A percentile compares a stretch with the other conserved stretches of the same genome.
These are phyloP conservation scores for Hydractinia symbiolongicarpus DNA, from an alignment of 30 jellyfish, hydroid and myxozoan genomes.

Conservation along the genomic window DNA sequence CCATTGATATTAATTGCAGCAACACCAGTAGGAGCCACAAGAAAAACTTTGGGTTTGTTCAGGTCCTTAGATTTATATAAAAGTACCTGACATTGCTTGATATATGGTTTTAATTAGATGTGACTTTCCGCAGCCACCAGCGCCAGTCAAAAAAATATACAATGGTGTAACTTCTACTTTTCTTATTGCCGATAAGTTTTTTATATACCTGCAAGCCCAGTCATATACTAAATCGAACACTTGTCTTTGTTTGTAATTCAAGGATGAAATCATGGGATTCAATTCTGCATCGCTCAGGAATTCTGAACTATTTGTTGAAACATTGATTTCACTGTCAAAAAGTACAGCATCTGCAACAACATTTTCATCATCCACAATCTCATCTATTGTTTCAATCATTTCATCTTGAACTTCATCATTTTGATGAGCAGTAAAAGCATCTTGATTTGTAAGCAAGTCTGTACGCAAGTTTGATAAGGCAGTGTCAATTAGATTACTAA, in stretches of 20 bases:
- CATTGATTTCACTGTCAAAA: no score
- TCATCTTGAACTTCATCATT: neutral
- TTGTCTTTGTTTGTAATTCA: no score
- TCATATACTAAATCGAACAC: neutral
- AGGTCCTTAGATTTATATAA: neutral
- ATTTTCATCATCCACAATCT: neutral
- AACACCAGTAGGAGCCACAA: no score
- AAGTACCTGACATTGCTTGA: conserved; percentile 8
- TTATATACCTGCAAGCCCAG: neutral
- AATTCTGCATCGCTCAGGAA: no score
- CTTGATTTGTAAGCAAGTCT: no score
- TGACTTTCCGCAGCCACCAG: conserved; percentile 26
- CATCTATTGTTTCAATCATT: no score
- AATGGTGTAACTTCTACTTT: neutral
- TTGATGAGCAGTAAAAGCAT: neutral
- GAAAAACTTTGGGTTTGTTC: neutral
- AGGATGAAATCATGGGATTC: no score
- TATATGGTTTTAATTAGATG: conserved; percentile 3
- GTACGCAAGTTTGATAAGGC: conserved; percentile 7
- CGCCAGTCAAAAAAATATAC: conserved; percentile 1
- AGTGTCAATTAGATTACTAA: conserved; percentile 1
- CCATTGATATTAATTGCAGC: no score
- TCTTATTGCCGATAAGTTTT: no score
- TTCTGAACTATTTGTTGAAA: no score
- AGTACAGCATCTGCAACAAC: no score